A percentile compares a stretch with the other conserved stretches of the same genome.
Conservation (phyloP, 2,888 invertebrate genomes). For the Autographa pulchrina region DNA sequence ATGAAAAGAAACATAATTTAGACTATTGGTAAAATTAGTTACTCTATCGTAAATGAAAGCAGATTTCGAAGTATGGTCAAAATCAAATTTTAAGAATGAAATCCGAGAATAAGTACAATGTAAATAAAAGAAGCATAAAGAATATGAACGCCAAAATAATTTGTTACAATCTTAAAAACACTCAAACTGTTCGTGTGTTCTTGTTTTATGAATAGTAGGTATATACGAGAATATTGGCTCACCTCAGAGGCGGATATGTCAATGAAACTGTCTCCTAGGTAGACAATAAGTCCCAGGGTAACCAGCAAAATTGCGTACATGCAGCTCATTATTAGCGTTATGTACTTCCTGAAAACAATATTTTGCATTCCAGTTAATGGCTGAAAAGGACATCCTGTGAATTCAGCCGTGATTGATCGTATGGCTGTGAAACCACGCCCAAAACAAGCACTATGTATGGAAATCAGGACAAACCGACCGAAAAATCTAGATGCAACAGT, state of each 20-base stretch:
- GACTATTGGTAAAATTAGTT: no score
- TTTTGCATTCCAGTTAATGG: slow-evolving; percentile 28
- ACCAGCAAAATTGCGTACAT: slow-evolving; percentile 92
- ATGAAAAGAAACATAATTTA: slow-evolving; percentile 12
- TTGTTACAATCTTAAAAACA: no score
- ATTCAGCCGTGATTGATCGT: slow-evolving; percentile 39
- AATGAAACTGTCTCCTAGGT: slow-evolving; percentile 90
- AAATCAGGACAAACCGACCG: slow-evolving; percentile 24
- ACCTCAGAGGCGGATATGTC: slow-evolving; percentile 88
- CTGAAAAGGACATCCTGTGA: slow-evolving; percentile 35
- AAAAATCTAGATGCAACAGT: slow-evolving; percentile 19
- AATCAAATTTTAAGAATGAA: no score
- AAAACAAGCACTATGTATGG: slow-evolving; percentile 26
- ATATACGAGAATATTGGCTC: no score
- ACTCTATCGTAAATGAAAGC: no score
- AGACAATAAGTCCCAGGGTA: slow-evolving; percentile 91
- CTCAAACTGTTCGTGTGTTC: no score
- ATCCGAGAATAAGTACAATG: no score
- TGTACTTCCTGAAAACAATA: slow-evolving; percentile 86
- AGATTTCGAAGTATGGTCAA: no score
- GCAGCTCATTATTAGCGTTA: slow-evolving; percentile 90
- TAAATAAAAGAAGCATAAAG: no score
- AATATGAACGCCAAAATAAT: no score
- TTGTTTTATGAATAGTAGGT: background rate
- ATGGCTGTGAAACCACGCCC: slow-evolving; percentile 47